Conservation (phyloP, 2,888 invertebrate genomes). For the Cacoxenus indagator region DNA sequence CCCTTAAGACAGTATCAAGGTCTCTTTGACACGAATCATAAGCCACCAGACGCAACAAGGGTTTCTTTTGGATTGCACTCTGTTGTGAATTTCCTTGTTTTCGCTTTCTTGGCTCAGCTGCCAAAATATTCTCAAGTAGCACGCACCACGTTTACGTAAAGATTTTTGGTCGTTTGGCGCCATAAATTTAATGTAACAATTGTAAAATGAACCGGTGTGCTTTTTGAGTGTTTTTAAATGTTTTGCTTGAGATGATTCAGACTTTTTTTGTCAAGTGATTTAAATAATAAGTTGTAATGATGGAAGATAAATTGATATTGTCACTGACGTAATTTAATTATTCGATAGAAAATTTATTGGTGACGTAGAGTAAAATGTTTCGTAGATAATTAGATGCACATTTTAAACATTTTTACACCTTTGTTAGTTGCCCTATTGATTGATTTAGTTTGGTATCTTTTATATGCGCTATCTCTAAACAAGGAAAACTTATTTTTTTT, state of each 20-base stretch:
- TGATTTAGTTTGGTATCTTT: too few relatives aligned
- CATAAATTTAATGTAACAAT: constrained; percentile 7
- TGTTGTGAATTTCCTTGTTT: not conserved
- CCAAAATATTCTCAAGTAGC: not conserved
- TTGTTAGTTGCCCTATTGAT: too few relatives aligned
- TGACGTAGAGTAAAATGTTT: too few relatives aligned
- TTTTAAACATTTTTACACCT: too few relatives aligned
- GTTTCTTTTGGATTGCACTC: not conserved
- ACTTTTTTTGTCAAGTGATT: not conserved
- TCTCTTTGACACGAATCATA: constrained; percentile 16
- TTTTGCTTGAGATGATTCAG: not conserved
- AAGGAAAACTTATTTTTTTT: too few relatives aligned
- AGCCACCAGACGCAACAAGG: constrained; percentile 9
- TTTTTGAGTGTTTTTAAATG: not conserved
- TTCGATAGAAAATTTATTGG: too few relatives aligned
- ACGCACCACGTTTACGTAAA: constrained; percentile 19
- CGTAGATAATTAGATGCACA: too few relatives aligned
- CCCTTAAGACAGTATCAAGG: constrained; percentile 15
- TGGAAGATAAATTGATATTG: not conserved
- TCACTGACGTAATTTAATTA: not conserved
- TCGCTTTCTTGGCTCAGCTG: not conserved
- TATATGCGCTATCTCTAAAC: too few relatives aligned
- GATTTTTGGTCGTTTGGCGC: constrained; percentile 17
- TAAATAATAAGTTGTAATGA: not conserved
- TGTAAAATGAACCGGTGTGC: constrained; percentile 12